phyloP scores from a whole-genome alignment of 2,797 vertebrate species.

The Emys orbicularis region DNA sequence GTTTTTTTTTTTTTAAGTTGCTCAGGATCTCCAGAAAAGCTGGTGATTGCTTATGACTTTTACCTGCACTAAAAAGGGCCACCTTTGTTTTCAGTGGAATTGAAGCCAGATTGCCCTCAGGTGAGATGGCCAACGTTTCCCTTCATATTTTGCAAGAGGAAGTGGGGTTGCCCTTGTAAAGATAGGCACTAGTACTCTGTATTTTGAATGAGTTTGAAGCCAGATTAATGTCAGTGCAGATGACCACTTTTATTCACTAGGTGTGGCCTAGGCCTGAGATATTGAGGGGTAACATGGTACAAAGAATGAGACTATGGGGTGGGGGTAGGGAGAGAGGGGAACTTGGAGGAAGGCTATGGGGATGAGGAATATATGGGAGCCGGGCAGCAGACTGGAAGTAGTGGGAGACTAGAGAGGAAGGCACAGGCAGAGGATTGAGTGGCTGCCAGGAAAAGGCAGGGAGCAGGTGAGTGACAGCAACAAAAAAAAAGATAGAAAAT shows the following conservation, averaged over 20 bases:
- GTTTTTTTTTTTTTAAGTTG: not conserved
- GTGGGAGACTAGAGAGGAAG: not conserved
- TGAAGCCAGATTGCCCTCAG: not conserved
- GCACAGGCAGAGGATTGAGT: not conserved
- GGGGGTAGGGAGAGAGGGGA: not conserved
- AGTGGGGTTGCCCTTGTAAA: not conserved
- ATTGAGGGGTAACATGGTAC: not conserved
- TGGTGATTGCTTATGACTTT: not conserved
- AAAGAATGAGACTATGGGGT: not conserved
- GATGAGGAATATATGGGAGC: not conserved
- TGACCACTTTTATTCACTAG: not conserved
- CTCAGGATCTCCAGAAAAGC: not conserved
- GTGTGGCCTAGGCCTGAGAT: not conserved
- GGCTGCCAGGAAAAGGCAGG: not conserved
- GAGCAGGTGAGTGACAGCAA: not conserved
- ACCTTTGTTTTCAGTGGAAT: not conserved
- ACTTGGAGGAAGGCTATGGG: not conserved
- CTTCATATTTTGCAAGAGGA: not conserved
- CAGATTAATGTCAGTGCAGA: not conserved
- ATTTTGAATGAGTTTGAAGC: not conserved
- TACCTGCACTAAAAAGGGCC: not conserved
- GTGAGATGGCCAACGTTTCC: not conserved
- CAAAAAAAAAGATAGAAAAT: too few relatives aligned
- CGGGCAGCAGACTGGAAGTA: not conserved
- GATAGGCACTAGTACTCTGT: not conserved